A percentile compares a stretch with the other conserved stretches of the same genome.
Evolutionary conservation across 2,113 vertebrate species (phyloP).

Genomic region (Phycodurus eques): DNA sequence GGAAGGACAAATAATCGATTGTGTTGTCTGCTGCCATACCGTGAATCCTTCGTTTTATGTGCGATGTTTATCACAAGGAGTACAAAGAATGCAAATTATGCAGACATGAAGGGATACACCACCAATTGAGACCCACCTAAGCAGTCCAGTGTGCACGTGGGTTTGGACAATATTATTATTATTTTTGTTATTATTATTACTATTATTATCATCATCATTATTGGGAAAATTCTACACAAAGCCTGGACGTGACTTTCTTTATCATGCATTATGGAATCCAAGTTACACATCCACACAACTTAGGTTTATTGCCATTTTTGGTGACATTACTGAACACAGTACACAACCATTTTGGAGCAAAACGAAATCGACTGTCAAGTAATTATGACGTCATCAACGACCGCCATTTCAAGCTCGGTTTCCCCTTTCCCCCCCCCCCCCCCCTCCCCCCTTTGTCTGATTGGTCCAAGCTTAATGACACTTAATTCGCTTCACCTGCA

Average conservation of each 20-base stretch:
- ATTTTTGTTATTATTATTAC: no score
- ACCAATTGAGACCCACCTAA: no score
- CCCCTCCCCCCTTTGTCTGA: constrained; percentile 1
- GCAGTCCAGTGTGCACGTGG: no score
- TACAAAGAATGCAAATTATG: background rate
- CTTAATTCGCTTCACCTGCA: constrained; percentile 18
- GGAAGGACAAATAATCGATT: background rate
- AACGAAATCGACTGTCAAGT: background rate
- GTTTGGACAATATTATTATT: no score
- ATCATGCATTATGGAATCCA: no score
- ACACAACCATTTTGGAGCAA: background rate
- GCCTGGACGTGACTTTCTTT: no score
- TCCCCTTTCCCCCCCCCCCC: no score
- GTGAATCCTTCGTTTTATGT: background rate
- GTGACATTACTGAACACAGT: background rate
- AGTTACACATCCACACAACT: no score
- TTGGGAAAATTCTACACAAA: no score
- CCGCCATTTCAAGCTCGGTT: background rate
- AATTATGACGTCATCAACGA: background rate
- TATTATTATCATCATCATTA: no score
- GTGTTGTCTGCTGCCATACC: background rate
- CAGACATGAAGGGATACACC: background rate
- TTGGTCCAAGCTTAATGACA: constrained; percentile 38
- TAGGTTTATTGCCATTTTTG: background rate
- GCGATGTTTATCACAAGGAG: background rate